Percentiles rank a stretch among this genome's conserved stretches.
These are phyloP conservation scores for Drosophila helvetica DNA, from an alignment of 2,888 invertebrate genomes.

Conservation along the genomic window DNA sequence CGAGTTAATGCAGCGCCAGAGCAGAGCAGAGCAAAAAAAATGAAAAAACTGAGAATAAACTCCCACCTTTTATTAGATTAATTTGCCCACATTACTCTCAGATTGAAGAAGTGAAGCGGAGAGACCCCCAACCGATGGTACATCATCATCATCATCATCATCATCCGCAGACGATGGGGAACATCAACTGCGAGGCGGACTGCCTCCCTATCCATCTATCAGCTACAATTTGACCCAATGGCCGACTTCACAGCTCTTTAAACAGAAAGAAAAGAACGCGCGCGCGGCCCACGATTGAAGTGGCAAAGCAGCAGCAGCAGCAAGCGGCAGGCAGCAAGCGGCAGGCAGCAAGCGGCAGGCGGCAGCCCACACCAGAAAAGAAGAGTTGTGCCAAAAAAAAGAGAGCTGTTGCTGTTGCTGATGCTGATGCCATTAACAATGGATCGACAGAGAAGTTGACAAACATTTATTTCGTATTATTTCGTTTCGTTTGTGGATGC, in stretches of 20 bases:
- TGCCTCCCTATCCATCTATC: constrained; percentile 69
- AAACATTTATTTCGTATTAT: constrained; percentile 44
- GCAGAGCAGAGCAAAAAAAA: constrained; percentile 20
- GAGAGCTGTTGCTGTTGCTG: constrained; percentile 26
- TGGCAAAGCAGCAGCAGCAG: not conserved
- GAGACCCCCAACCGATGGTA: constrained; percentile 59
- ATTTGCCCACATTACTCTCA: constrained; percentile 73
- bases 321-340: no score
- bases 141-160: constrained; percentile 43
- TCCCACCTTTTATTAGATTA: constrained; percentile 77
- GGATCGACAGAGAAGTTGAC: constrained; percentile 52
- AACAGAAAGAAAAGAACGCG: constrained; percentile 46
- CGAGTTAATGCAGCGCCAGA: constrained; percentile 29
- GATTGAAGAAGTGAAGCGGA: constrained; percentile 42
- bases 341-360: constrained; percentile 25
- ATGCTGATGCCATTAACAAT: constrained; percentile 48
- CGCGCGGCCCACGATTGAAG: constrained; percentile 64
- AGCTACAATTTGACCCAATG: constrained; percentile 73
- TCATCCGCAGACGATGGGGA: constrained; percentile 51
- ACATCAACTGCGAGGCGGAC: not conserved
- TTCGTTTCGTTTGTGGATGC: constrained; percentile 7
- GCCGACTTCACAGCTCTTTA: constrained; percentile 77
- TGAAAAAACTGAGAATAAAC: constrained; percentile 29
- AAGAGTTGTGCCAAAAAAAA: constrained; percentile 47
- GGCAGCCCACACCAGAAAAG: constrained; percentile 23